A percentile compares a stretch with the other conserved stretches of the same genome.
phyloP scores from a whole-genome alignment of 2,113 vertebrate genomes.

The Cairina moschata region DNA sequence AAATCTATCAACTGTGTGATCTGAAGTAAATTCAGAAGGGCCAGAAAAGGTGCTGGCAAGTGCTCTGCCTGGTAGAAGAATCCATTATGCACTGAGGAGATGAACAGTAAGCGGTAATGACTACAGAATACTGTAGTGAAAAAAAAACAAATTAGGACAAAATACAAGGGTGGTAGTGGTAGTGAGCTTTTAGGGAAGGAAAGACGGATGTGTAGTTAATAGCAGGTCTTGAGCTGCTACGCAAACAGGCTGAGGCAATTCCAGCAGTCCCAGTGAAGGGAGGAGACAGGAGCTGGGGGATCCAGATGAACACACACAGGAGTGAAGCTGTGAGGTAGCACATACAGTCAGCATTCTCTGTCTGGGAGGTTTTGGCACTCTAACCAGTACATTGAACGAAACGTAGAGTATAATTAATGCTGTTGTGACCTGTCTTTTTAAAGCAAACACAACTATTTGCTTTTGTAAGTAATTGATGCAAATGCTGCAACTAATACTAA shows the following conservation, averaged over 20 bases:
- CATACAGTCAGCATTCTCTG: background rate
- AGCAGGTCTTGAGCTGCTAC: background rate
- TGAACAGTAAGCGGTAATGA: background rate
- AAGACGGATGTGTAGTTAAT: background rate
- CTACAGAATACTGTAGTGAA: background rate
- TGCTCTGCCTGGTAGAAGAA: background rate
- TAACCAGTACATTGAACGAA: background rate
- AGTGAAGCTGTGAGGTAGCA: background rate
- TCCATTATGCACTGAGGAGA: background rate
- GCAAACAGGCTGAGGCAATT: background rate
- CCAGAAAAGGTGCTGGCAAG: background rate
- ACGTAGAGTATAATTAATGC: background rate
- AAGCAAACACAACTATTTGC: background rate
- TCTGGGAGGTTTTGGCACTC: background rate
- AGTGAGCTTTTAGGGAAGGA: background rate
- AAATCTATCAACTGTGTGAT: background rate
- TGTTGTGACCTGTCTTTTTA: background rate
- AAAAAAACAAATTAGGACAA: background rate
- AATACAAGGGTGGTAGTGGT: fast-evolving
- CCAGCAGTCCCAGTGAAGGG: fast-evolving
- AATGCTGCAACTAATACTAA: background rate
- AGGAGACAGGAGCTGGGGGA: background rate
- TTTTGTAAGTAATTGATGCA: background rate
- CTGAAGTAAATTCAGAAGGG: background rate
- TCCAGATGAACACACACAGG: fast-evolving